phyloP scores from a whole-genome alignment of 2,888 invertebrate genomes.

The Drosophila fulvimacula region DNA sequence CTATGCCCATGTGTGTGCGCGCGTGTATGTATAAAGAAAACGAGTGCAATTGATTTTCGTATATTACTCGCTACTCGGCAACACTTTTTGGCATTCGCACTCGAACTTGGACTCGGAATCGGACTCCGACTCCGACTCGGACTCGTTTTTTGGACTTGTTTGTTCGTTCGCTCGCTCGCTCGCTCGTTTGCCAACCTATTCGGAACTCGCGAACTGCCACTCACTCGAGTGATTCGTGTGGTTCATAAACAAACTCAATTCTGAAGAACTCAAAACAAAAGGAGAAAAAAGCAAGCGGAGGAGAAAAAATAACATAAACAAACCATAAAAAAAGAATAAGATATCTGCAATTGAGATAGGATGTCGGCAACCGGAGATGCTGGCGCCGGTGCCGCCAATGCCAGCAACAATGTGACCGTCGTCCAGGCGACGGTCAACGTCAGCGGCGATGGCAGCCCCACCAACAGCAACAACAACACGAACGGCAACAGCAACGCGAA shows the following conservation, averaged over 20 bases:
- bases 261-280: conserved; percentile 27
- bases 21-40: conserved; percentile 54
- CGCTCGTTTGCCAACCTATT: conserved; percentile 2
- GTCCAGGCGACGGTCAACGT: conserved; percentile 48
- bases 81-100: conserved; percentile 24
- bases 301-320: conserved; percentile 4
- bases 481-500: conserved; percentile 14
- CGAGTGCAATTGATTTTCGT: conserved; percentile 67
- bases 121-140: conserved; percentile 26
- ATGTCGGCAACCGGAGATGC: conserved; percentile 59
- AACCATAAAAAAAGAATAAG: background rate
- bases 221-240: conserved; percentile 41
- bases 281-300: conserved; percentile 10
- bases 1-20: conserved; percentile 36
- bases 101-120: conserved; percentile 24
- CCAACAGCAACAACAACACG: conserved; percentile 25
- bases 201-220: conserved; percentile 16
- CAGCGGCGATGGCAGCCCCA: conserved; percentile 31
- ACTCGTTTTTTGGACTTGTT: conserved; percentile 8
- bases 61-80: conserved; percentile 43
- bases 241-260: conserved; percentile 53
- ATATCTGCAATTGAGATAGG: conserved; percentile 6
- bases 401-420: conserved; percentile 26
- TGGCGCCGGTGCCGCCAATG: conserved; percentile 40
- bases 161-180: background rate